Percentiles rank a stretch among this genome's conserved stretches.
phyloP scores from a whole-genome alignment of 2,888 invertebrate species.

The Saturnia japonica region DNA sequence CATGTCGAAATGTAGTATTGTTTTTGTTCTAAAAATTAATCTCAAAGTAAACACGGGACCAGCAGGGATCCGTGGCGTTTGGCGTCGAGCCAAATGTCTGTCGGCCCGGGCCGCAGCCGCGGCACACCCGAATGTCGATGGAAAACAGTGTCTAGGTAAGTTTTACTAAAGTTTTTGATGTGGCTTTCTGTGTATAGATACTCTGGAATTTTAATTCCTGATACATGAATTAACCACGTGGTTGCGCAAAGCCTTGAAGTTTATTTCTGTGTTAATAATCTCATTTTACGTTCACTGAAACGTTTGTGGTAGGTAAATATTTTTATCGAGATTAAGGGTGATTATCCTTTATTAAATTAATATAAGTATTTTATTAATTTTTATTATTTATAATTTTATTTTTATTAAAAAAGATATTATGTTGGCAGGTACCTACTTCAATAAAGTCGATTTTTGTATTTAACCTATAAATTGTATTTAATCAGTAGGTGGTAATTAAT shows the following conservation, averaged over 20 bases:
- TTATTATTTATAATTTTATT: no score
- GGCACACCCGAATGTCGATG: constrained; percentile 60
- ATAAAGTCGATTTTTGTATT: no score
- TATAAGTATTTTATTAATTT: no score
- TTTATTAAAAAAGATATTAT: no score
- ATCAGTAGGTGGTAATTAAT: no score
- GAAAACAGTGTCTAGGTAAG: constrained; percentile 46
- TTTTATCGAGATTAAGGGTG: background rate
- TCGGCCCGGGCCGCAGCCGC: constrained; percentile 43
- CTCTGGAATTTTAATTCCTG: constrained; percentile 15
- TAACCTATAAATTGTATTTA: no score
- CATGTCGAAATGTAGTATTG: constrained; percentile 43
- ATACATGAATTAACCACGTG: constrained; percentile 13
- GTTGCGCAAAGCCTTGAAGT: constrained; percentile 6
- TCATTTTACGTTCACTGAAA: background rate
- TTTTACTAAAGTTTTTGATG: constrained; percentile 34
- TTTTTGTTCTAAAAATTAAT: constrained; percentile 48
- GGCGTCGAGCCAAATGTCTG: constrained; percentile 50
- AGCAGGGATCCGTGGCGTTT: constrained; percentile 42
- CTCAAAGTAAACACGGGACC: constrained; percentile 46
- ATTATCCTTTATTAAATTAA: background rate
- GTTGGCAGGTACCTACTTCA: no score
- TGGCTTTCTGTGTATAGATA: constrained; percentile 15
- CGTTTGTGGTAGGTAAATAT: background rate
- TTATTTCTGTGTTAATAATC: background rate